Conservation (phyloP, 1,140 invertebrate genomes). For the Phortica variegata region DNA sequence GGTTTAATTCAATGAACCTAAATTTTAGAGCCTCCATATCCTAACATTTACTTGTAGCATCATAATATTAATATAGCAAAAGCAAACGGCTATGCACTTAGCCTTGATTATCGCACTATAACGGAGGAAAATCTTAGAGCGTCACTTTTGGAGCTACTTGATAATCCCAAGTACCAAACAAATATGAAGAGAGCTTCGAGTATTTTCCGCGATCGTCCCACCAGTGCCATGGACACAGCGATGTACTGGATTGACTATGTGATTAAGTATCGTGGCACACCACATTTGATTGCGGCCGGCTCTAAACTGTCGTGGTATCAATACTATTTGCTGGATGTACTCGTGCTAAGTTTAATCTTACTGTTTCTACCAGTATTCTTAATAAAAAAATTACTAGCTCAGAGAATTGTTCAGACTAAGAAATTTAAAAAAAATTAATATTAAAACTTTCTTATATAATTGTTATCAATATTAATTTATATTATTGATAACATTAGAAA, state of each 20-base stretch:
- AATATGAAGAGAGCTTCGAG: conserved; percentile 55
- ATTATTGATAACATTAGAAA: too few species aligned
- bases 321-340: conserved; percentile 64
- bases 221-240: conserved; percentile 60
- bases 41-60: too few species aligned
- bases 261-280: conserved; percentile 62
- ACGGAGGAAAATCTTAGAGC: conserved; percentile 47
- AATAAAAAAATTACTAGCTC: too few species aligned
- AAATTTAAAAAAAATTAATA: conserved; percentile 27
- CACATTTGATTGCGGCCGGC: conserved; percentile 60
- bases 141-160: conserved; percentile 55
- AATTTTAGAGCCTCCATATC: neutral
- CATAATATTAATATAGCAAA: conserved; percentile 31
- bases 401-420: too few species aligned
- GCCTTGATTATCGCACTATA: conserved; percentile 33
- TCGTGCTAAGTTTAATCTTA: too few species aligned
- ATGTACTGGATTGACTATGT: conserved; percentile 67
- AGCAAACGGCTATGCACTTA: conserved; percentile 25
- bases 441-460: too few species aligned
- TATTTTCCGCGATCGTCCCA: conserved; percentile 61
- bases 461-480: too few species aligned
- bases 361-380: too few species aligned
- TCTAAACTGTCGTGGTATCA: conserved; percentile 63
- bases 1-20: too few species aligned
- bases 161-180: conserved; percentile 55